Conservation (phyloP, 2,797 vertebrate genomes). For the Sphenopsis melanotis region DNA sequence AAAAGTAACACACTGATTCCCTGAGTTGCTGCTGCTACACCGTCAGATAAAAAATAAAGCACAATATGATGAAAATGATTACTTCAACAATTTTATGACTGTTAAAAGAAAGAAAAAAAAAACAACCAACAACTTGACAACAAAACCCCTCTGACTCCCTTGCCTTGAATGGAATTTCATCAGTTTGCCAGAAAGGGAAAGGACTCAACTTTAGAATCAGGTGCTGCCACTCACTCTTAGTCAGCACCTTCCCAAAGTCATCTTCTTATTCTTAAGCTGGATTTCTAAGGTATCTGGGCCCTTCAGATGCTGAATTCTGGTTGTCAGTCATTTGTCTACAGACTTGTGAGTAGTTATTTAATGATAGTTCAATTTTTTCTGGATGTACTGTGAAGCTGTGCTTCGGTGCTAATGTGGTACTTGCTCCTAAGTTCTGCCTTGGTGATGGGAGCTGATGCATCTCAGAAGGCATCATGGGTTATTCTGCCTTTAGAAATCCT, state of each 20-base stretch:
- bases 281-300: background rate
- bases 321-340: background rate
- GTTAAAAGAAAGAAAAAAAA: background rate
- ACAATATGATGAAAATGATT: background rate
- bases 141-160: background rate
- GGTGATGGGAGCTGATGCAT: background rate
- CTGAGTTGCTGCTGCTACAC: background rate
- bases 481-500: background rate
- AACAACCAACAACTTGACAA: rapidly evolving
- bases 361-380: background rate
- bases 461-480: background rate
- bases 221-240: background rate
- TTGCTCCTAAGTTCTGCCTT: background rate
- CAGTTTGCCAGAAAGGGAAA: background rate
- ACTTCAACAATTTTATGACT: background rate
- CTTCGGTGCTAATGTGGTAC: background rate
- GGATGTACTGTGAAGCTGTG: background rate
- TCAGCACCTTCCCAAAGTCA: background rate
- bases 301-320: background rate
- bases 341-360: background rate
- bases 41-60: background rate
- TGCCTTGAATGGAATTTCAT: background rate
- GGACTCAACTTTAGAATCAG: background rate
- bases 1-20: background rate
- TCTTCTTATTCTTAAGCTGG: background rate